Evolutionary conservation across 2,113 vertebrate species (phyloP), one percentile per base, ranked within the genome.

Genomic region (Neoarius graeffei): DNA sequence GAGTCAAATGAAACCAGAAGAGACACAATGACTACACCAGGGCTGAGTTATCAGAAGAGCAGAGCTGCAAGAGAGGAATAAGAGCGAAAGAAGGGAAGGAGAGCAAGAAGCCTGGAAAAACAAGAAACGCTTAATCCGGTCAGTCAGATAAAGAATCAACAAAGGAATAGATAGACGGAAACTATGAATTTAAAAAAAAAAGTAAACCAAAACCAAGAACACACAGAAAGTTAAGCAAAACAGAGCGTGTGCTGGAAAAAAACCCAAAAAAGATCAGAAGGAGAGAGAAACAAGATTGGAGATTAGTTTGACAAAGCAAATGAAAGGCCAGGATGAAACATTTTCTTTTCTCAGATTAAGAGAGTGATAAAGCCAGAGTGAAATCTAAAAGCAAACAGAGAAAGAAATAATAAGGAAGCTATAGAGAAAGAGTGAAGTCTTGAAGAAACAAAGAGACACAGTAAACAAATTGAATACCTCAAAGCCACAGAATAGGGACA

Each of bases 101-200:
- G 66, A 69, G 91, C 92, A 92, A 90, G 90, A 93, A 93, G 95
- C 94, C 95, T 96, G 94, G 88, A 95, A 95, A 96, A 91, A 94
- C 92, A 95, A 95, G 93, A 95, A 92, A 94, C 93, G 90, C 95
- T 95, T 93, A 94, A 93, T 94, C 94, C 92, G 88, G 94, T 95
- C 95, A 95, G 92, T 95, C 91, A 92, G 93, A 94, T 91, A 93
- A 93, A 90, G 91, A 93, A 92, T 90, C 93, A 92, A 93, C 90
- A 94, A 84, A 89, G 52, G 30, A 82, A 88, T 42, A 42, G 42
- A 42, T 42, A 92, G 89, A 93, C 88, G 93, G 89, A 92, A 64
- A 88, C 91, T 93, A 92, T 90, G 93, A 92, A 93, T 88, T 94
- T 79, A 88, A 27, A 14, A 80, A 88, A 93, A 74, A 92, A 83